phyloP scores from a whole-genome alignment of 1,140 invertebrate genomes.

The Drepana arcuata region DNA sequence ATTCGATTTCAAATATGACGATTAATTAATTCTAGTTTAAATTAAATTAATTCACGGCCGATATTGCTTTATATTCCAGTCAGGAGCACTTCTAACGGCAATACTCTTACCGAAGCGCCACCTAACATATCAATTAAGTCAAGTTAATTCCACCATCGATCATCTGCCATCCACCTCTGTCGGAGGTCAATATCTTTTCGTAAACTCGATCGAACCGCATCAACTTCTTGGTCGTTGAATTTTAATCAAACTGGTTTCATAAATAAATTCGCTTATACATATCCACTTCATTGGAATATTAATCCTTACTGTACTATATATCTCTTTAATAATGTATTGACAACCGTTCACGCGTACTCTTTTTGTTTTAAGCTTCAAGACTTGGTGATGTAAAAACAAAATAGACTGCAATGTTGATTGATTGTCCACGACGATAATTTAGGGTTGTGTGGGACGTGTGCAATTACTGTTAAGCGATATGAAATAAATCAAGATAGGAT shows the following conservation, averaged over 20 bases:
- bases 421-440: conserved; percentile 25
- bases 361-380: neutral
- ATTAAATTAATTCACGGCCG: conserved; percentile 6
- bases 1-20: too few relatives aligned
- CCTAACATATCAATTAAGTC: conserved; percentile 37
- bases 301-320: conserved; percentile 17
- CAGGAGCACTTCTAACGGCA: neutral
- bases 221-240: conserved; percentile 32
- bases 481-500: conserved; percentile 41
- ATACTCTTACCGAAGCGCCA: conserved; percentile 25
- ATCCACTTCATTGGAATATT: conserved; percentile 18
- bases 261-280: conserved; percentile 33
- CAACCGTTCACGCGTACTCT: neutral
- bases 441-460: conserved; percentile 25
- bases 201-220: conserved; percentile 35
- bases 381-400: conserved; percentile 23
- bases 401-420: conserved; percentile 26
- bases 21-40: too few relatives aligned
- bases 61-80: too few relatives aligned
- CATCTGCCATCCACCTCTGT: conserved; percentile 48
- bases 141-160: conserved; percentile 49
- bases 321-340: neutral
- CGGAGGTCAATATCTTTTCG: conserved; percentile 61
- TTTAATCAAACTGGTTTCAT: conserved; percentile 48
- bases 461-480: conserved; percentile 52